Evolutionary conservation across 2,888 invertebrate species (phyloP), one percentile per base, ranked within the genome.

Genomic region (Ctenicera cuprea): DNA sequence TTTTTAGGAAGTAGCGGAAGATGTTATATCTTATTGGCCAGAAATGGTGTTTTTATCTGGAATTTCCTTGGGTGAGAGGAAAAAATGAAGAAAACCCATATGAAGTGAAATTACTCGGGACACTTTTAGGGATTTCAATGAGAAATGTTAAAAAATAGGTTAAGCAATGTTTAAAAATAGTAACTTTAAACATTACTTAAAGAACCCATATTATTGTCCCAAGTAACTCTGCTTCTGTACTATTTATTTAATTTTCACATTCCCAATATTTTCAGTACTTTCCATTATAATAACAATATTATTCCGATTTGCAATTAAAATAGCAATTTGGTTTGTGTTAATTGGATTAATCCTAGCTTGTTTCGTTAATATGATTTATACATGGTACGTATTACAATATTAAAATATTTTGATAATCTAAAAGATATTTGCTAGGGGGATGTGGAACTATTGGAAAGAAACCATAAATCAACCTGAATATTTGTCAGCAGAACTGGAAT

Each of bases 251-350:
- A 33, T 5, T 33, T 26, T 63, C 63, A 82, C 76, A 73, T 9
- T 33, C 5, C 26, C 33, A n/a, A n/a, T n/a, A 77, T 72, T 87
- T 88, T 74, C 83, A 90, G 91, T 85, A n/a, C 85, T 90, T 68
- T 90, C 92, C 0, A 80, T 90, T 45, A 76, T 89, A 1, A 87
- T 92, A 63, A 84, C 91, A 68, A 79, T 90, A 14, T 85, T 92
- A 30, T 88, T 91, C 76, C 86, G 91, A 75, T 91, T 88, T 81
- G 83, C 91, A 72, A 91, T 91, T 20, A 90, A 89, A 62, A 83
- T 91, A 69, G 88, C 93, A 14, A 90, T 93, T 73, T 93, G 92
- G 90, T 80, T 90, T n/a, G 88, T 92, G 14, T 84, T 92, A 18
- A 82, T 89, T 45, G 89, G 89, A 11, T 88, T 89, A 7, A 86